Percentiles rank a stretch among this genome's conserved stretches.
phyloP scores from a whole-genome alignment of 2,113 vertebrate species.

The Hippocampus comes region DNA sequence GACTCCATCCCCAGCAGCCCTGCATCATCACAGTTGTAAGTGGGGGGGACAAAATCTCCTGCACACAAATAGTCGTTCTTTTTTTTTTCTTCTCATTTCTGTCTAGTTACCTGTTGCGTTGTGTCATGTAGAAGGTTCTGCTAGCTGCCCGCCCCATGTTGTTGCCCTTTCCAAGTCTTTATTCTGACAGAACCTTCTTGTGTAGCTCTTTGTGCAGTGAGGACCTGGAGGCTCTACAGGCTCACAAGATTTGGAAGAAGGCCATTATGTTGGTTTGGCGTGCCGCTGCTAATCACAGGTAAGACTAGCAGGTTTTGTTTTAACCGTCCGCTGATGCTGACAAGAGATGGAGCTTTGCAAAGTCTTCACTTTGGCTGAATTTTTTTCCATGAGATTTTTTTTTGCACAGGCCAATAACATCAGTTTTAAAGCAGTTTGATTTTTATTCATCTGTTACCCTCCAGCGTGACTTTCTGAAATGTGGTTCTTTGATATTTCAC shows the following conservation, averaged over 20 bases:
- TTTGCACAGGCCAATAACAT: neutral
- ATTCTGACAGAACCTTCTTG: neutral
- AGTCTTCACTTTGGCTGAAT: too few species aligned
- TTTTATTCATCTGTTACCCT: neutral
- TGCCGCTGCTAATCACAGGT: slow-evolving; percentile 97
- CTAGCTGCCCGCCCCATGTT: neutral
- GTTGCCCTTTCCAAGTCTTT: neutral
- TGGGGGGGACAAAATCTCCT: slow-evolving; percentile 7
- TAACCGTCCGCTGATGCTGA: too few species aligned
- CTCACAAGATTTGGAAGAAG: slow-evolving; percentile 99
- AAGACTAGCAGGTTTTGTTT: neutral
- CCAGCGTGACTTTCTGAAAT: neutral
- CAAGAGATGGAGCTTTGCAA: too few species aligned
- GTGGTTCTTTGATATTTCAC: neutral
- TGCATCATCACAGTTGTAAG: slow-evolving; percentile 96
- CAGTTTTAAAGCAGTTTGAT: neutral
- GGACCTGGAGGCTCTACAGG: slow-evolving; percentile 93
- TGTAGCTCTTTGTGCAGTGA: slow-evolving; percentile 91
- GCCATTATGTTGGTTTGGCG: slow-evolving; percentile 98
- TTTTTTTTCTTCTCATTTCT: slow-evolving; percentile 9
- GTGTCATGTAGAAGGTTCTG: neutral
- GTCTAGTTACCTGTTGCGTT: neutral
- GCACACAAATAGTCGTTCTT: neutral
- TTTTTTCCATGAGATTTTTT: too few species aligned
- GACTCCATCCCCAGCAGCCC: slow-evolving; percentile 97